A percentile compares a stretch with the other conserved stretches of the same genome.
Evolutionary conservation across 2,113 vertebrate genomes (phyloP).

Genomic region (Sinocyclocheilus rhinocerous): DNA sequence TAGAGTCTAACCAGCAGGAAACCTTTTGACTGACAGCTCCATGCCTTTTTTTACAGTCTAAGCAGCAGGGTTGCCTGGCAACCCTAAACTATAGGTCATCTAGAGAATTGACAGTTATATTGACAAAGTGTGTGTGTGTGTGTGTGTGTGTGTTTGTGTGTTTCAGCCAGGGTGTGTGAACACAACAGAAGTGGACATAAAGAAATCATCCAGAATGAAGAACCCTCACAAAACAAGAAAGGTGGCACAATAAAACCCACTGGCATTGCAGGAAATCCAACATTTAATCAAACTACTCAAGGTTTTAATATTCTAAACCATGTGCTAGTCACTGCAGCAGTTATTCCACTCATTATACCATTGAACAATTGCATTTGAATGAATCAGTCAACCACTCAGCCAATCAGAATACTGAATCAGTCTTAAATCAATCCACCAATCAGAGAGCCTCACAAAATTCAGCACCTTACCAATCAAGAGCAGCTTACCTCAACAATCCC

Average conservation of each 20-base stretch:
- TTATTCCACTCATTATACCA: background rate
- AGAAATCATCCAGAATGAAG: slow-evolving; percentile 98
- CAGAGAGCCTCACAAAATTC: background rate
- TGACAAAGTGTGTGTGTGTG: slow-evolving; percentile 22
- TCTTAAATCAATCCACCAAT: background rate
- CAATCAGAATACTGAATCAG: background rate
- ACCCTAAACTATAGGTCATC: background rate
- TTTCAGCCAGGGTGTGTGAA: slow-evolving; percentile 95
- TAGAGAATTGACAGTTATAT: background rate
- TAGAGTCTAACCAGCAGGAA: background rate
- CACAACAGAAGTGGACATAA: slow-evolving; percentile 98
- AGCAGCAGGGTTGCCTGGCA: background rate
- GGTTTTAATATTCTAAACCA: background rate
- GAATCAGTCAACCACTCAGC: background rate
- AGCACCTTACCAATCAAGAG: background rate
- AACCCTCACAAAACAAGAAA: slow-evolving; percentile 98
- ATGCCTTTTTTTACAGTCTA: slow-evolving; percentile 3
- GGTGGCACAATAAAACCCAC: slow-evolving; percentile 66
- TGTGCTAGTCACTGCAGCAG: slow-evolving; percentile 22
- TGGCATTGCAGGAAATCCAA: background rate
- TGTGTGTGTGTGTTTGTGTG: slow-evolving; percentile 24
- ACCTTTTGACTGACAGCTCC: background rate
- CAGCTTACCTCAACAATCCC: background rate
- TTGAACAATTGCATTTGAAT: background rate
- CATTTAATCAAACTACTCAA: slow-evolving; percentile 1